Evolutionary conservation across 2,888 invertebrate species (phyloP), one percentile per base, ranked within the genome.

Genomic region (Drosophila engyochracea): DNA sequence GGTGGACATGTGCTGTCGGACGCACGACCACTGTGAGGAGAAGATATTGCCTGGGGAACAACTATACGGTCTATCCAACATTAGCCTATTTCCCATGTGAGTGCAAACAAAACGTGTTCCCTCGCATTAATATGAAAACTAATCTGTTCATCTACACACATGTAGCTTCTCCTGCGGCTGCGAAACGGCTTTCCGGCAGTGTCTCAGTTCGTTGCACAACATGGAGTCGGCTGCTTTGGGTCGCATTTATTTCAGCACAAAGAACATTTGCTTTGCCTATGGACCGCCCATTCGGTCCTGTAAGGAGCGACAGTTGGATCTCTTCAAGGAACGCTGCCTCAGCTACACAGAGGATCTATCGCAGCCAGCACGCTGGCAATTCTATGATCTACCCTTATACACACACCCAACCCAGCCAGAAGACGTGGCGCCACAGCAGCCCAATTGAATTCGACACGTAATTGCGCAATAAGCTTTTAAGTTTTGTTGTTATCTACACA

Each of bases 1-100:
- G 14, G 96, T 97, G 9, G 98, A 98, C 90, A 94, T 95, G 86
- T 98, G 98, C 93, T 98, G 98, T 93, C 94, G 98, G 31, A 95
- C 95, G 73, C 98, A 98, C 94, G 98, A 98, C 60, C 69, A 91
- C 63, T 92, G 92, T 83, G 44, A 67, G 84, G 89, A 91, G n/a
- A 82, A 83, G 39, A 92, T 87, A 89, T 88, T 71, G 88, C 85
- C 77, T 72, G 83, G 60, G 4, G 51, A 79, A 28, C 54, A 83
- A 6, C 53, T 33, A 3, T 39, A 91, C 47, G 88, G 78, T 0
- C 65, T 88, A 0, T 44, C 4, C 22, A 88, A 88, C 39, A 39
- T 70, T 10, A 78, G 79, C 0, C 5, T 85, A 1, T 91, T 90
- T 33, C 87, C 87, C 44, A 90, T 91, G 87, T 88, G 58, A 88